phyloP scores from a whole-genome alignment of 2,113 vertebrate genomes.

The Mesitornis unicolor region DNA sequence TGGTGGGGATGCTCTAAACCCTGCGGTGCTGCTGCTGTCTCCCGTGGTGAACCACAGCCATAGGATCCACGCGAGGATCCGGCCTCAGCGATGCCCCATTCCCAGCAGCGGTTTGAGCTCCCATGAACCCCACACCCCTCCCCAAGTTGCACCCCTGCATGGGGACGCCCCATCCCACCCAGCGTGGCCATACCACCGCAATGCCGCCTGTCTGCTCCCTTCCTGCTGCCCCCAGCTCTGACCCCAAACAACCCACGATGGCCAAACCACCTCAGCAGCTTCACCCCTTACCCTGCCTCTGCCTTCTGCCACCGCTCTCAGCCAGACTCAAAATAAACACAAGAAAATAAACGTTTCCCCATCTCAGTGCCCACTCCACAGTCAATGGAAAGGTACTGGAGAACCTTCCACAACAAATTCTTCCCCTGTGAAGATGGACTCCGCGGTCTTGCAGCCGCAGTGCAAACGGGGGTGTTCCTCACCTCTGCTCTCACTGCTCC shows the following conservation, averaged over 20 bases:
- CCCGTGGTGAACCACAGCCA: accelerated
- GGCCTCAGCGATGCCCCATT: accelerated
- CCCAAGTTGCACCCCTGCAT: accelerated
- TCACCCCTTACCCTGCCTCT: not conserved
- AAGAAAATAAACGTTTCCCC: not conserved
- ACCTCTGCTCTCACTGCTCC: not conserved
- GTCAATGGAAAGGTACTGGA: not conserved
- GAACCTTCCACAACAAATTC: not conserved
- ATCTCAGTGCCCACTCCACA: not conserved
- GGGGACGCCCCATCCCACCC: not conserved
- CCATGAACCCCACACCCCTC: no score
- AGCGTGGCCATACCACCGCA: accelerated
- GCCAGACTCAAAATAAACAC: not conserved
- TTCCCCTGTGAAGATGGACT: no score
- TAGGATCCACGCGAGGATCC: not conserved
- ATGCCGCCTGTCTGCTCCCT: not conserved
- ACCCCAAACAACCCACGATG: not conserved
- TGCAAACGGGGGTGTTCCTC: accelerated
- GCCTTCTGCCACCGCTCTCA: not conserved
- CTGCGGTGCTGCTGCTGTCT: not conserved
- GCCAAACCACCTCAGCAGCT: not conserved
- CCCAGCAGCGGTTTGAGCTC: not conserved
- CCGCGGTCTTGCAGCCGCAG: accelerated
- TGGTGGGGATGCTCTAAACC: not conserved
- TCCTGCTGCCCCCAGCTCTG: accelerated